These are phyloP conservation scores for Notothenia rossii DNA, from an alignment of 2,113 vertebrate species.

Conservation along the genomic window DNA sequence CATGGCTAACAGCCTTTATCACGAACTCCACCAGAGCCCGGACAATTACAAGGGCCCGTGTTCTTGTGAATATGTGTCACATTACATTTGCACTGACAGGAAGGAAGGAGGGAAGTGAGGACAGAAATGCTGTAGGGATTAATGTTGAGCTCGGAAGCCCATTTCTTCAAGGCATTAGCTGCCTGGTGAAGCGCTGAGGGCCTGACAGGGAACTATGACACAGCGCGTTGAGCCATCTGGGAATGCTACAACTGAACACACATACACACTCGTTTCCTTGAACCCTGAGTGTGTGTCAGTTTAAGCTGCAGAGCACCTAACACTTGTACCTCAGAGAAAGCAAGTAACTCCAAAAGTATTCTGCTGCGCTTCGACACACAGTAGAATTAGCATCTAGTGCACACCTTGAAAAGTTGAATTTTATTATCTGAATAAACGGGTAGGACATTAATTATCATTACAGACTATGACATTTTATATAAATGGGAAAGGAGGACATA, in stretches of 20 bases:
- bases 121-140: constrained; percentile 76
- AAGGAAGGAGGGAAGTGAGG: constrained; percentile 68
- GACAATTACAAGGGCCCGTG: constrained; percentile 77
- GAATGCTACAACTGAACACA: constrained; percentile 60
- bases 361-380: not conserved
- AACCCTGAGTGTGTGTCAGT: constrained; percentile 25
- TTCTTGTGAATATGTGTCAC: constrained; percentile 82
- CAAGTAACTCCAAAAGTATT: not conserved
- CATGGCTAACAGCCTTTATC: constrained; percentile 67
- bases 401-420: constrained; percentile 3
- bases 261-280: constrained; percentile 40
- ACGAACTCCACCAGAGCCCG: constrained; percentile 62
- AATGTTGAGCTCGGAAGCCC: constrained; percentile 73
- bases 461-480: constrained; percentile 38
- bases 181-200: constrained; percentile 75
- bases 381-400: constrained; percentile 6
- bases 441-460: constrained; percentile 38
- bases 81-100: constrained; percentile 76
- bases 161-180: constrained; percentile 81
- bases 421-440: constrained; percentile 13
- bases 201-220: constrained; percentile 77
- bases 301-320: constrained; percentile 25
- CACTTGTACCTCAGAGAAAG: constrained; percentile 27
- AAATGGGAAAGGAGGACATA: constrained; percentile 42
- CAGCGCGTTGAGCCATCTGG: constrained; percentile 66